Evolutionary conservation across 1,140 invertebrate genomes (phyloP).

Genomic region (Polyergus mexicanus): DNA sequence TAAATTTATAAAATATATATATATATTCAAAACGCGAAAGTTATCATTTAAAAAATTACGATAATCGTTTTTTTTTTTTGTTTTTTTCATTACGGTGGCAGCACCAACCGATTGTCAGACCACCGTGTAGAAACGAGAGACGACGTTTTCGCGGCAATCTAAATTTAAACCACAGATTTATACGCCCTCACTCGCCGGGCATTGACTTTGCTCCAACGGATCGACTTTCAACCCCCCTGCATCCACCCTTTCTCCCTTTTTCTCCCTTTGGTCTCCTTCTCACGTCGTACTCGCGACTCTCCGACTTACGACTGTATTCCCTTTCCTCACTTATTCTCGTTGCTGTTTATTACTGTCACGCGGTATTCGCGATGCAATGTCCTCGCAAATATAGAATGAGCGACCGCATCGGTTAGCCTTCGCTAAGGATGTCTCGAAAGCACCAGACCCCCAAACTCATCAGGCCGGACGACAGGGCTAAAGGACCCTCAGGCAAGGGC

Average conservation of each 20-base stretch:
- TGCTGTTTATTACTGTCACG: constrained; percentile 57
- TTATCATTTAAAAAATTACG: background rate
- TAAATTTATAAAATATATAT: background rate
- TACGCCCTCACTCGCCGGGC: constrained; percentile 77
- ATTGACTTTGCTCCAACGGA: constrained; percentile 74
- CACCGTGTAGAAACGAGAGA: constrained; percentile 39
- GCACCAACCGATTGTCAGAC: constrained; percentile 51
- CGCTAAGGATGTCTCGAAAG: constrained; percentile 50
- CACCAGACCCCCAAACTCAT: constrained; percentile 39
- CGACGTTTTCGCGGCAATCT: constrained; percentile 70
- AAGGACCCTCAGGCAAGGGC: constrained; percentile 31
- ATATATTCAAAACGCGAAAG: background rate
- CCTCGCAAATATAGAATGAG: constrained; percentile 59
- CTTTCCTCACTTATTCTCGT: constrained; percentile 42
- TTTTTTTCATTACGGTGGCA: constrained; percentile 64
- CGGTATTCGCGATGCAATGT: constrained; percentile 51
- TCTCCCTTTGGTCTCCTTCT: constrained; percentile 5
- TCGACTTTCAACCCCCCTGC: constrained; percentile 66
- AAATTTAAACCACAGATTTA: constrained; percentile 79
- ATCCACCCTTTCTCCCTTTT: constrained; percentile 16
- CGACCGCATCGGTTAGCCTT: constrained; percentile 29
- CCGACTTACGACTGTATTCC: constrained; percentile 56
- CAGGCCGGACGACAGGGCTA: constrained; percentile 8
- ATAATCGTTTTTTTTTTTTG: constrained; percentile 38
- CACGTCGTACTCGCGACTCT: constrained; percentile 30